Evolutionary conservation across 2,113 vertebrate species (phyloP).

Genomic region (Zeus faber): DNA sequence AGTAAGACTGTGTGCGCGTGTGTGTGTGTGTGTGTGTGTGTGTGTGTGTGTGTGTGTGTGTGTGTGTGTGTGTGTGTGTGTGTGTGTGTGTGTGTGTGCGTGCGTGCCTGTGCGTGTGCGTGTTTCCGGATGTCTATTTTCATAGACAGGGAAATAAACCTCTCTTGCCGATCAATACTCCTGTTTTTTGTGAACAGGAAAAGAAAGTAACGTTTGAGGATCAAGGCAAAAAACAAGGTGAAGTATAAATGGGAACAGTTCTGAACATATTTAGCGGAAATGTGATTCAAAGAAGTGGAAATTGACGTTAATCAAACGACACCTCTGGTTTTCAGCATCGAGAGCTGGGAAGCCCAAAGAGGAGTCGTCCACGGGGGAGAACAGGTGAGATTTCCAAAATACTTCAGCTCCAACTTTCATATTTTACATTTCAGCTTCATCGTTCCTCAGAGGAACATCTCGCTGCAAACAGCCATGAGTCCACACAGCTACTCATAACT

Average conservation of each 20-base stretch:
- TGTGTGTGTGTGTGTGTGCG: neutral
- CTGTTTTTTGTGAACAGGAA: conserved; percentile 49
- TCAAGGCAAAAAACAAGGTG: conserved; percentile 45
- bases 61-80: conserved; percentile 6
- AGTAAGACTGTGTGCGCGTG: conserved; percentile 28
- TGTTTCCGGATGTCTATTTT: no score
- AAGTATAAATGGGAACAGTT: no score
- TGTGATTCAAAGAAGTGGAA: no score
- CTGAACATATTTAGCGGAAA: no score
- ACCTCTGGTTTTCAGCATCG: conserved; percentile 28
- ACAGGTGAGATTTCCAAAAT: conserved; percentile 40
- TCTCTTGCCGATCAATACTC: no score
- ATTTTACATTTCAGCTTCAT: no score
- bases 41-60: conserved; percentile 4
- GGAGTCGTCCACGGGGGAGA: conserved; percentile 34
- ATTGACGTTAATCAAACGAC: neutral
- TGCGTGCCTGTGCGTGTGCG: no score
- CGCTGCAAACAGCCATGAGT: no score
- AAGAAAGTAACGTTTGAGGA: conserved; percentile 60
- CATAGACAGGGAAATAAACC: no score
- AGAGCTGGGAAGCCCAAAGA: conserved; percentile 39
- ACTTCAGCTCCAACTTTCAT: neutral
- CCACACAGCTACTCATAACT: no score
- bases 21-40: neutral
- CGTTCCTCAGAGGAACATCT: no score